Base-by-base conservation (phyloP, 2,888 invertebrate species). In the Rhagonycha fulva region DNA sequence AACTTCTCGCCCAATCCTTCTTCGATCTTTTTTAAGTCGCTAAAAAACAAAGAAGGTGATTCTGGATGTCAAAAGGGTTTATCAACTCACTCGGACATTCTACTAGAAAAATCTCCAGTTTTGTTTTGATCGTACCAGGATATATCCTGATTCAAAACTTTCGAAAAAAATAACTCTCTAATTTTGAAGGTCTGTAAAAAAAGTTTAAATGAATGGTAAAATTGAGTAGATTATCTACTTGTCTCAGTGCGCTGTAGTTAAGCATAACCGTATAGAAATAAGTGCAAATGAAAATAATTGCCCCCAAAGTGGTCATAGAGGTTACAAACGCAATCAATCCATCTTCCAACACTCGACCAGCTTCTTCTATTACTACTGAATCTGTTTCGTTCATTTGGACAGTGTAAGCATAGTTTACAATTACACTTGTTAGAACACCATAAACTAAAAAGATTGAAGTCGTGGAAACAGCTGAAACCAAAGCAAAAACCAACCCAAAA, bases 1-100 rank as follows among this genome's bases (percentile, higher is more conserved):
- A 95, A 89, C 85, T 96, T 96, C 85, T 96, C 96, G 0, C 95
- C 96, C 62, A 96, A 91, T 12, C 96, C 96, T 80, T 95, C 95
- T 87, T 95, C 95, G 79, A 95, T 89, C 87, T 94, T 94, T 3
- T 91, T 88, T 0, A 94, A 88, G 87, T 94, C 94, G 81, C 94
- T 94, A 47, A n/a, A n/a, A n/a, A n/a, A n/a, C n/a, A n/a, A n/a
- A n/a, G n/a, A 12, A 47, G 32, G n/a, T n/a, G n/a, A 47, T 47
- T 5, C 0, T 47, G 12, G n/a, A 47, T 32, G 32, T 4, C 32
- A n/a, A 4, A 47, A 5, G 14, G 32, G 28, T 9, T 62, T 1
- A 93, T 23, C 62, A 14, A 78, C 90, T 89, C 88, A 94, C 94
- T 93, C 93, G 76, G 94, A 92, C 89, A 94, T 92, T 86, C 93